These are phyloP conservation scores for Maccullochella peelii DNA, from an alignment of 2,113 vertebrate species.

Conservation along the genomic window DNA sequence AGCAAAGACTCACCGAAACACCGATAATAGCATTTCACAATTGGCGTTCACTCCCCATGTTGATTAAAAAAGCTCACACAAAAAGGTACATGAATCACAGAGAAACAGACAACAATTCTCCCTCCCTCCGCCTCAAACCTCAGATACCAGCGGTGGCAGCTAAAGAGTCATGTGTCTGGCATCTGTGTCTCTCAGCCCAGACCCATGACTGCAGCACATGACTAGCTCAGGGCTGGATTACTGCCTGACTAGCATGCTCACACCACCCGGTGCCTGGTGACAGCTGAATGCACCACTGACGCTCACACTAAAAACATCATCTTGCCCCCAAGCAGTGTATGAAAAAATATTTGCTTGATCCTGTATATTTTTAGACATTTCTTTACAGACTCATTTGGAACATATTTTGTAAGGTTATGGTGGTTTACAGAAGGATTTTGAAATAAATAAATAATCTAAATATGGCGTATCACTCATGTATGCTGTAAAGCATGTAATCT, in stretches of 20 bases:
- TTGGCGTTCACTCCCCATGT: neutral
- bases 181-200: constrained; percentile 70
- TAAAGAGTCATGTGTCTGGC: constrained; percentile 77
- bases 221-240: constrained; percentile 79
- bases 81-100: neutral
- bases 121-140: constrained; percentile 16
- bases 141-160: constrained; percentile 56
- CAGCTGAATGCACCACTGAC: constrained; percentile 26
- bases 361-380: neutral
- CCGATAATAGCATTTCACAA: neutral
- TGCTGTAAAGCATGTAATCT: neutral
- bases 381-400: neutral
- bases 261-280: constrained; percentile 63
- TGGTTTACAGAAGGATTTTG: neutral
- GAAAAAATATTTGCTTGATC: neutral
- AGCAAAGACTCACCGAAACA: neutral
- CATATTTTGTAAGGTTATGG: neutral
- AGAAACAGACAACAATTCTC: neutral
- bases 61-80: neutral
- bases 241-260: constrained; percentile 57
- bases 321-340: neutral
- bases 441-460: neutral
- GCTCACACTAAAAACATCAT: constrained; percentile 19
- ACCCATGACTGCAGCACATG: constrained; percentile 85
- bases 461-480: neutral